A percentile compares a stretch with the other conserved stretches of the same genome.
phyloP scores from a whole-genome alignment of 2,888 invertebrate species.

The Bibio marci region DNA sequence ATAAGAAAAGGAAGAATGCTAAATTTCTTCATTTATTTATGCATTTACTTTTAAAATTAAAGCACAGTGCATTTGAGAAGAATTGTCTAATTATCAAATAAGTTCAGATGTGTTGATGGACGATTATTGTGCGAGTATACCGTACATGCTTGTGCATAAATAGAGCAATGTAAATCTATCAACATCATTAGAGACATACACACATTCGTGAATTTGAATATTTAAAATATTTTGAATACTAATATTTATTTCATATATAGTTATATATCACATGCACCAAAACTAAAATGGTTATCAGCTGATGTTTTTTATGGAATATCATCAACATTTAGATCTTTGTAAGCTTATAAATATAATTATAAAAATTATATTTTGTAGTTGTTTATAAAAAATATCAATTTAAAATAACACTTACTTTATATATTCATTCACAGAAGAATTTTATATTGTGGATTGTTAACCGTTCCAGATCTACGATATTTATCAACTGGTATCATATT shows the following conservation, averaged over 20 bases:
- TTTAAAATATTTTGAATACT: too few relatives aligned
- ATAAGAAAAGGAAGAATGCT: too few relatives aligned
- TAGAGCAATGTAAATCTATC: too few relatives aligned
- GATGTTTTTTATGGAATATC: slow-evolving; percentile 26
- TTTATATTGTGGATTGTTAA: slow-evolving; percentile 46
- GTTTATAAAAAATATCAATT: background rate
- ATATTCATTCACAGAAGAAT: slow-evolving; percentile 39
- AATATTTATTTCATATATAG: slow-evolving; percentile 27
- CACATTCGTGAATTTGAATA: too few relatives aligned
- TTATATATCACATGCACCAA: slow-evolving; percentile 50
- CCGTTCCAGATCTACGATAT: slow-evolving; percentile 46
- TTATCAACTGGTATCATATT: slow-evolving; percentile 38
- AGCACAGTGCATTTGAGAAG: too few relatives aligned
- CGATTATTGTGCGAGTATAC: background rate
- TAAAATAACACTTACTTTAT: background rate
- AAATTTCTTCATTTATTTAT: too few relatives aligned
- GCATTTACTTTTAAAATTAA: too few relatives aligned
- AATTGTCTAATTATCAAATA: too few relatives aligned
- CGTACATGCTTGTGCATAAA: background rate
- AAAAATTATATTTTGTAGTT: background rate
- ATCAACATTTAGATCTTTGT: slow-evolving; percentile 37
- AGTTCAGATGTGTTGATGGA: too few relatives aligned
- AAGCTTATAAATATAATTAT: slow-evolving; percentile 25
- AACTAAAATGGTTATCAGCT: slow-evolving; percentile 32
- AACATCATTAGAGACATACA: too few relatives aligned